Evolutionary conservation across 2,797 vertebrate genomes (phyloP), one percentile per base, ranked within the genome.

Genomic region (Fundulus diaphanus): DNA sequence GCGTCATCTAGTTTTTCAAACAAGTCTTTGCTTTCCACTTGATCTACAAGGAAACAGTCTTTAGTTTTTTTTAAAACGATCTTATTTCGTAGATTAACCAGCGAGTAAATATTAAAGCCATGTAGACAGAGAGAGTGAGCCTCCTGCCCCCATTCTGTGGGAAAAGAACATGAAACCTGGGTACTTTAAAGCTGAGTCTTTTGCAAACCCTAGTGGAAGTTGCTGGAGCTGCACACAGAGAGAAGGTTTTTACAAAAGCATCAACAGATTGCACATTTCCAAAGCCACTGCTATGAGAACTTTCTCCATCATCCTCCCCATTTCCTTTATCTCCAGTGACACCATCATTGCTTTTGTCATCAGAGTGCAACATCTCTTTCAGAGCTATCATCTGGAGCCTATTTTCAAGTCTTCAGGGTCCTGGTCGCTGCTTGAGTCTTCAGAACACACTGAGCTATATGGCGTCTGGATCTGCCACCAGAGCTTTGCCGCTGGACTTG

Each of bases 181-280:
- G 29, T 49, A 22, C 2, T 44, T 66, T 44, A 3, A 42, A 42
- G 35, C 5, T n/a, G 37, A 65, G 40, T 61, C 74, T 69, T 68
- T 84, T 74, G 85, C 74, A 80, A 52, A 77, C 85, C 80, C 87
- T 86, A 70, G 78, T 82, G 82, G 87, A 80, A 27, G 44, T 29
- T 67, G 27, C 1, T 15, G 59, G 70, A 74, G 57, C 12, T 12
- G 3, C 73, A 35, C 2, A 20, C 29, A 37, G 31, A 52, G 65
- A 27, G 22, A 71, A 18, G 3, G 22, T 15, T n/a, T 31, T 8
- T 11, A 3, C 46, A 22, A 1, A 12, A 11, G n/a, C 6, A 3
- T n/a, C 2, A n/a, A 66, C 24, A 54, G 13, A 42, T 56, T 44
- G 1, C 44, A n/a, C 29, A 54, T 54, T n/a, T 13, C 24, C 3